Conservation (phyloP, 2,113 vertebrate genomes). For the Hippoglossus stenolepis region DNA sequence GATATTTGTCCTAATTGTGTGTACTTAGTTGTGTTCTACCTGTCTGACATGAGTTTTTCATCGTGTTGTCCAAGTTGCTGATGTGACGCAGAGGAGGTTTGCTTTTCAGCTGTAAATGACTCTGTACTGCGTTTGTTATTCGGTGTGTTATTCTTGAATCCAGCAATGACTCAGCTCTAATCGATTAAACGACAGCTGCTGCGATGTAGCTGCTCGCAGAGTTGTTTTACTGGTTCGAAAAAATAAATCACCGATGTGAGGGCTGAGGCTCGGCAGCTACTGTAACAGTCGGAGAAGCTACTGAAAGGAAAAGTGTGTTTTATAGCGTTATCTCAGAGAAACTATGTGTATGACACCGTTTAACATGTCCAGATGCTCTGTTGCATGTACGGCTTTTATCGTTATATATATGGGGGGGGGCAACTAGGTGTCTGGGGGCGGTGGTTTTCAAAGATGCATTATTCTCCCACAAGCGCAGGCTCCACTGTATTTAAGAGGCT, state of each 20-base stretch:
- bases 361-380: no score
- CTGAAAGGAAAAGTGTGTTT: no score
- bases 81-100: no score
- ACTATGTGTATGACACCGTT: no score
- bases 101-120: neutral
- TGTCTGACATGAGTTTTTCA: no score
- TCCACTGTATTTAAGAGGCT: slow-evolving; percentile 23
- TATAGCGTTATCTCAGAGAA: neutral
- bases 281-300: neutral
- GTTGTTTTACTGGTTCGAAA: slow-evolving; percentile 1
- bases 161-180: slow-evolving; percentile 1
- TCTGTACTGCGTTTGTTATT: neutral
- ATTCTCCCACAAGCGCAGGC: slow-evolving; percentile 15
- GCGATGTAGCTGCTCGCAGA: neutral
- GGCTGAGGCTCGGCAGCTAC: neutral
- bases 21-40: no score
- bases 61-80: neutral
- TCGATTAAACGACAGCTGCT: slow-evolving; percentile 17
- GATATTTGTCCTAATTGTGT: no score
- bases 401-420: no score
- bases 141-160: neutral
- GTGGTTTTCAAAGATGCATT: neutral
- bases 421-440: neutral
- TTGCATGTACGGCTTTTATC: no score
- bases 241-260: slow-evolving; percentile 1